Evolutionary conservation across 2,113 vertebrate genomes (phyloP).

Genomic region (Nannobrachium achirus): DNA sequence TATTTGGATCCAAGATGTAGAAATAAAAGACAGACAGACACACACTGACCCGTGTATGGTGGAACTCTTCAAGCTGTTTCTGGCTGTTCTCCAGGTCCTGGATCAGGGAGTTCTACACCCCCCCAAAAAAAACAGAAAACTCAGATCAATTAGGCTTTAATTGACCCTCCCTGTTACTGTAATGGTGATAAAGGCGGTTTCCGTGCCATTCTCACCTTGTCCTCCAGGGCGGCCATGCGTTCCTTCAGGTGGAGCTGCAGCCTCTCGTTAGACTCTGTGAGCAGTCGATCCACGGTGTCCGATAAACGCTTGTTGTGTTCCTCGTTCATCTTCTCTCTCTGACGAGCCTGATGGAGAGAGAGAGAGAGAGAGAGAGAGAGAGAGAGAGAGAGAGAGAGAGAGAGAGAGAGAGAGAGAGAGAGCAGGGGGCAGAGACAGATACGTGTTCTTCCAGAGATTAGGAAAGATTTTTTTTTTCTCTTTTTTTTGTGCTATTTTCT

Average conservation of each 20-base stretch:
- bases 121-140: slow-evolving; percentile 20
- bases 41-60: slow-evolving; percentile 87
- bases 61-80: slow-evolving; percentile 93
- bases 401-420: not conserved
- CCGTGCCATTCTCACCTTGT: slow-evolving; percentile 79
- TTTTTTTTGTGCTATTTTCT: no score
- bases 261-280: slow-evolving; percentile 94
- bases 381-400: not conserved
- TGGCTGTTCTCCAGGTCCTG: slow-evolving; percentile 94
- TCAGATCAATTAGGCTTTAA: not conserved
- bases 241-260: slow-evolving; percentile 97
- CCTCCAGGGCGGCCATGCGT: slow-evolving; percentile 94
- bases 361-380: not conserved
- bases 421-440: no score
- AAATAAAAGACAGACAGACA: not conserved
- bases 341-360: slow-evolving; percentile 84
- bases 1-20: no score
- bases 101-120: slow-evolving; percentile 90
- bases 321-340: slow-evolving; percentile 98
- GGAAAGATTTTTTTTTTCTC: slow-evolving; percentile 40
- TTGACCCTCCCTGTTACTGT: no score
- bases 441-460: no score
- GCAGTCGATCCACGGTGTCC: slow-evolving; percentile 93
- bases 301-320: slow-evolving; percentile 96
- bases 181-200: not conserved